Base-by-base conservation (phyloP, 1,140 invertebrate species). In the Papilio dardanus region DNA sequence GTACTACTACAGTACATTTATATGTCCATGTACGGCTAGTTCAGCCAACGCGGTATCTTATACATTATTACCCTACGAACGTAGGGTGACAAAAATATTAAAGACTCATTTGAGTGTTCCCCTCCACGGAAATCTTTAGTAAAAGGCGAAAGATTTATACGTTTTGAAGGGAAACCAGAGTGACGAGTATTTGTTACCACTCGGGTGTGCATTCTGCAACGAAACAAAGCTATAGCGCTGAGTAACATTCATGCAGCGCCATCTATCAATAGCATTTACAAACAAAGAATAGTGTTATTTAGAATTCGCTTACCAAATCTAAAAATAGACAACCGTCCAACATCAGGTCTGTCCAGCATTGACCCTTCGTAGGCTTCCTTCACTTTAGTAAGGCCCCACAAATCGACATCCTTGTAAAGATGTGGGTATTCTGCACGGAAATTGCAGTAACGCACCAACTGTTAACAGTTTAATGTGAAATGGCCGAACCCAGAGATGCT, bases 371-470 rank as follows among this genome's bases (percentile, higher is more conserved):
- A 94, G 21, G 95, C 95, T 8, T 96, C 95, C 0, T 95, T 96
- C 16, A 97, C 93, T 71, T 95, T 94, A 35, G 90, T 90, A 76
- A 97, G 92, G 30, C 95, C 92, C 75, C 95, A 83, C 0, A 96
- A 94, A 79, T 96, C 95, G 0, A 97, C 95, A 74, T 95, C 94
- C 46, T 95, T 92, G 80, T 96, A 96, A 50, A 96, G 94, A 30
- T 95, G 91, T 21, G 95, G 95, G 84, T 97, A 95, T 19, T 96
- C 94, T 81, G 96, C 95, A 77, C 96, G 95, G 85, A 97, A 97
- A 19, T 94, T 93, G 83, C 95, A 96, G 83, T 97, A 97, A 71
- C 96, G 96, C 31, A 95, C 95, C 76, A 97, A 86, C 96, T 97
- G 91, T 62, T 90, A 93, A 79, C 12, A 76, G 19, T n/a, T 2